Evolutionary conservation across 2,888 invertebrate genomes (phyloP).

Genomic region (Bugula neritina): DNA sequence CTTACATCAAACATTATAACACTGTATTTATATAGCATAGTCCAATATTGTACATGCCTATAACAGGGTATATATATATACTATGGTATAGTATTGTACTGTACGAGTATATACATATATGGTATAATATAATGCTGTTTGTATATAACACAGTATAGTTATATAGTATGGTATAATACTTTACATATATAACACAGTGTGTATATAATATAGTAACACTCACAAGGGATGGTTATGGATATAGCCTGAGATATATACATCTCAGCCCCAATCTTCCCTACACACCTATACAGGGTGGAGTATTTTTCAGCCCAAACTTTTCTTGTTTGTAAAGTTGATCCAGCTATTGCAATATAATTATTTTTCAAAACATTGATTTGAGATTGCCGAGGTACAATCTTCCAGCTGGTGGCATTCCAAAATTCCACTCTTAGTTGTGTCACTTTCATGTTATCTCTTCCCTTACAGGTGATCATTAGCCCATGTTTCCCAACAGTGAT

Average conservation of each 20-base stretch:
- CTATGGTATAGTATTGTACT: no score
- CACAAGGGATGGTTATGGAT: not conserved
- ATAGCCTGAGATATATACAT: not conserved
- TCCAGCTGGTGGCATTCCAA: not conserved
- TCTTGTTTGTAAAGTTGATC: not conserved
- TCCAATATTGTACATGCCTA: no score
- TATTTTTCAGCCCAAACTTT: not conserved
- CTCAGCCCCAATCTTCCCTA: not conserved
- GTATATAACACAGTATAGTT: no score
- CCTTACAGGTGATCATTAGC: not conserved
- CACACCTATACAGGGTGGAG: slow-evolving; percentile 4
- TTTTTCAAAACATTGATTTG: not conserved
- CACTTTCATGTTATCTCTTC: not conserved
- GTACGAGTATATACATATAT: no score
- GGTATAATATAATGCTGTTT: no score
- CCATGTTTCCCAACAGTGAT: not conserved
- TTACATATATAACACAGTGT: no score
- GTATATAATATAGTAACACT: no score
- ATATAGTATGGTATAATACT: no score
- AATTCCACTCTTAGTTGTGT: not conserved
- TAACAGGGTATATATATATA: no score
- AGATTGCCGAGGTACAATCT: not conserved
- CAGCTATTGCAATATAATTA: not conserved
- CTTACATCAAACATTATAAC: no score
- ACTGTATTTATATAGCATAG: no score